These are phyloP conservation scores for Rhagonycha lutea DNA, from an alignment of 2,888 invertebrate genomes.

Conservation along the genomic window DNA sequence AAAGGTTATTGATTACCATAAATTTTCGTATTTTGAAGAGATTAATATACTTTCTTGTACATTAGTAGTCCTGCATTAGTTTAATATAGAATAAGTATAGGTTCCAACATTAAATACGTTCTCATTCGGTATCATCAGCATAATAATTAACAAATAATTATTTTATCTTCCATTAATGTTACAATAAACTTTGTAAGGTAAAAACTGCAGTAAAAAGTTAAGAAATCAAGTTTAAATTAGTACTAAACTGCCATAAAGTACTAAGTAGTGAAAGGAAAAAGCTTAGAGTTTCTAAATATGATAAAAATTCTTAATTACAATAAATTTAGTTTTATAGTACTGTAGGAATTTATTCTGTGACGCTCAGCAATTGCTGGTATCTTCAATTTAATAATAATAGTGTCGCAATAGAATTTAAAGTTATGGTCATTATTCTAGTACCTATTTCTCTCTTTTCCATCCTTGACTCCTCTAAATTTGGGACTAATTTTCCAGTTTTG, in stretches of 20 bases:
- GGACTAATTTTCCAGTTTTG: no score
- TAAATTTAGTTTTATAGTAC: conserved; percentile 10
- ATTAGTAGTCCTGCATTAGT: neutral
- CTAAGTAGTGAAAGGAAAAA: conserved; percentile 18
- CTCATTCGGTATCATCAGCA: neutral
- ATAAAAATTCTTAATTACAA: conserved; percentile 13
- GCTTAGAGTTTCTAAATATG: conserved; percentile 16
- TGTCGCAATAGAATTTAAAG: neutral
- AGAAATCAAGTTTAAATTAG: conserved; percentile 10
- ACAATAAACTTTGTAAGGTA: neutral
- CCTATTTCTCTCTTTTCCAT: no score
- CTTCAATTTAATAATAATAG: neutral
- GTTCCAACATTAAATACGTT: neutral
- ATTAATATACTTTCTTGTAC: neutral
- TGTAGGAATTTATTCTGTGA: neutral
- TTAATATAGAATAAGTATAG: neutral
- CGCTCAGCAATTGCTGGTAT: neutral
- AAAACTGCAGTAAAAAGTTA: conserved; percentile 8
- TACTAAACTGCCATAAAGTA: neutral
- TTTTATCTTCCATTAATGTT: neutral
- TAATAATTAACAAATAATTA: neutral
- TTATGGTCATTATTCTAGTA: no score
- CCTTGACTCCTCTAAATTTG: no score
- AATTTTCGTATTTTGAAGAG: neutral
- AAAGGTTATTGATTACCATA: neutral